These are phyloP conservation scores for Bombylius major DNA, from an alignment of 2,888 invertebrate genomes.

Conservation along the genomic window DNA sequence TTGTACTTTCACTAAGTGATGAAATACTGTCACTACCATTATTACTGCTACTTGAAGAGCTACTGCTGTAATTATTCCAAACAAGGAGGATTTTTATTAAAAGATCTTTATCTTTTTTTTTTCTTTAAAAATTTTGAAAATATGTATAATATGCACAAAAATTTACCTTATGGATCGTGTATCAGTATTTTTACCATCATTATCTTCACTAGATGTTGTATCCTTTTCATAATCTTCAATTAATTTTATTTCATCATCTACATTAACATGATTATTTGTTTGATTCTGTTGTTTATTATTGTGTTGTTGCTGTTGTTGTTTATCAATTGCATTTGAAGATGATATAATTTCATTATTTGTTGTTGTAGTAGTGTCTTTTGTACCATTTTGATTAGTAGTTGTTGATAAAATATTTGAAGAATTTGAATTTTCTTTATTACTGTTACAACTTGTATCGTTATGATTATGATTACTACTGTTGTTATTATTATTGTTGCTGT, in stretches of 20 bases:
- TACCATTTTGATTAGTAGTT: conserved; percentile 11
- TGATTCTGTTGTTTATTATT: conserved; percentile 10
- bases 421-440: conserved; percentile 19
- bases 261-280: conserved; percentile 17
- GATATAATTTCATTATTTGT: conserved; percentile 28
- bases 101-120: neutral
- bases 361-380: conserved; percentile 4
- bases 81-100: neutral
- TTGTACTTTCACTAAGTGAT: conserved; percentile 25
- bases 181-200: conserved; percentile 17
- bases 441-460: conserved; percentile 14
- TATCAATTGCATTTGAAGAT: conserved; percentile 35
- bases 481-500: conserved; percentile 29
- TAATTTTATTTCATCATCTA: conserved; percentile 23
- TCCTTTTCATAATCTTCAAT: conserved; percentile 21
- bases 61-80: neutral
- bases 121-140: neutral
- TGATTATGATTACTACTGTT: conserved; percentile 29
- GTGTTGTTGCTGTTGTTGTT: conserved; percentile 26
- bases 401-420: neutral
- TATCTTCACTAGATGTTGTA: conserved; percentile 11
- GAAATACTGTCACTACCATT: conserved; percentile 20
- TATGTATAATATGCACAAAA: neutral
- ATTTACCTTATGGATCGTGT: conserved; percentile 20
- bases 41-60: conserved; percentile 14